A percentile compares a stretch with the other conserved stretches of the same genome.
Evolutionary conservation across 2,113 vertebrate genomes (phyloP).

Genomic region (Rhinoderma darwinii): DNA sequence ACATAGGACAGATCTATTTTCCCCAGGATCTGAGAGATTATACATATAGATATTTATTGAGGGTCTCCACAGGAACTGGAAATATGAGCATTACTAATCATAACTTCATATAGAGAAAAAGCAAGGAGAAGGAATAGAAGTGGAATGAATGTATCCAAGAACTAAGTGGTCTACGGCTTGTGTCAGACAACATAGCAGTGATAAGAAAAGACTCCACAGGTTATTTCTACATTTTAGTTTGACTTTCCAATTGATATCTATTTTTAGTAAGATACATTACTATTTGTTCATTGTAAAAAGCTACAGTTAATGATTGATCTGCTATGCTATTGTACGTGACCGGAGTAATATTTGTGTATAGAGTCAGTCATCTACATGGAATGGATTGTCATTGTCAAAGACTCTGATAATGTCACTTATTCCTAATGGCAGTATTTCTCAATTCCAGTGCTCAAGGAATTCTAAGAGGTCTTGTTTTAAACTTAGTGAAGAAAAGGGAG

Average conservation of each 20-base stretch:
- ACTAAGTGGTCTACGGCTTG: not conserved
- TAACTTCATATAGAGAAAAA: too few species aligned
- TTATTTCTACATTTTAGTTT: constrained; percentile 3
- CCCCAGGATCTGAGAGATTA: too few species aligned
- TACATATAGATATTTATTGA: too few species aligned
- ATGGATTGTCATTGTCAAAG: not conserved
- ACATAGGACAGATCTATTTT: too few species aligned
- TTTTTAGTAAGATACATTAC: not conserved
- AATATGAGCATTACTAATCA: too few species aligned
- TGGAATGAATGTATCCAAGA: not conserved
- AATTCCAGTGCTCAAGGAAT: not conserved
- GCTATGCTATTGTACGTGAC: not conserved
- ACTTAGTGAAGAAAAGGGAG: too few species aligned
- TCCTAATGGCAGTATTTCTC: not conserved
- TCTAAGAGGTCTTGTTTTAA: not conserved
- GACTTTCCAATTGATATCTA: not conserved
- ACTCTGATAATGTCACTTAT: not conserved
- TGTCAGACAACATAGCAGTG: not conserved
- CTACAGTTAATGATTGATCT: constrained; percentile 1
- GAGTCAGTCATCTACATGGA: not conserved
- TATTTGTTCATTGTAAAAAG: not conserved
- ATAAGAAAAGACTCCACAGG: too few species aligned
- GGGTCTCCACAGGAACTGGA: too few species aligned
- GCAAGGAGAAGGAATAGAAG: too few species aligned
- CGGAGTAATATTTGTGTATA: not conserved